Percentiles rank a stretch among this genome's conserved stretches.
These are phyloP conservation scores for Horisme vitalbata DNA, from an alignment of 2,888 invertebrate genomes.

Conservation along the genomic window DNA sequence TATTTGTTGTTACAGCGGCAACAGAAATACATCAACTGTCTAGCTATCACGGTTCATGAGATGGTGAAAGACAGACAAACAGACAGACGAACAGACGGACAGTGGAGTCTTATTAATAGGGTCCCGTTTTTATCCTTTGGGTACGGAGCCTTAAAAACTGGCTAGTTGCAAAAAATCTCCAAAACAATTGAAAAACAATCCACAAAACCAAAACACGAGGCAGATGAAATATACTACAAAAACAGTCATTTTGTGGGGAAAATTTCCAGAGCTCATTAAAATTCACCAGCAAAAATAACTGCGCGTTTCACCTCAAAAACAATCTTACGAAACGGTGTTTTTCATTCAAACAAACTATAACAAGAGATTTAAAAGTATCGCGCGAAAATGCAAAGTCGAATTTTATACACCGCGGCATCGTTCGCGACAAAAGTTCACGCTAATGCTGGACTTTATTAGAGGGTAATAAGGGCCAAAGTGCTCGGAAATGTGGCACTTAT, in stretches of 20 bases:
- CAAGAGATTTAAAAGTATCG: constrained; percentile 11
- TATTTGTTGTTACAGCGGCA: too few relatives aligned
- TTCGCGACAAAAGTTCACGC: constrained; percentile 7
- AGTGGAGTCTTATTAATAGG: too few relatives aligned
- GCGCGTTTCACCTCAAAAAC: not conserved
- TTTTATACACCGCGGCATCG: constrained; percentile 2
- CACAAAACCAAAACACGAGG: too few relatives aligned
- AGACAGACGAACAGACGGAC: too few relatives aligned
- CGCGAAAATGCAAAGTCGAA: not conserved
- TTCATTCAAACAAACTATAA: constrained; percentile 9
- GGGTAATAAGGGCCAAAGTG: constrained; percentile 6
- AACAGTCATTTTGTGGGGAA: not conserved
- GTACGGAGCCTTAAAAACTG: too few relatives aligned
- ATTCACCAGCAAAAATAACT: not conserved
- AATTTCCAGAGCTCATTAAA: not conserved
- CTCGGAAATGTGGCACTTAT: constrained; percentile 12
- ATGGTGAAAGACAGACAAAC: too few relatives aligned
- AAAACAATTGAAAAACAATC: too few relatives aligned
- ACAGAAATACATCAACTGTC: too few relatives aligned
- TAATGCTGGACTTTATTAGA: constrained; percentile 3
- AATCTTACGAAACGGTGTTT: constrained; percentile 9
- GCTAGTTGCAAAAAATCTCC: too few relatives aligned
- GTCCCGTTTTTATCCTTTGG: too few relatives aligned
- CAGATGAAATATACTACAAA: too few relatives aligned
- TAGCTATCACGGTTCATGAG: too few relatives aligned